A percentile compares a stretch with the other conserved stretches of the same genome.
These are phyloP conservation scores for Berghia stephanieae DNA, from an alignment of 1,140 invertebrate genomes.

Conservation along the genomic window DNA sequence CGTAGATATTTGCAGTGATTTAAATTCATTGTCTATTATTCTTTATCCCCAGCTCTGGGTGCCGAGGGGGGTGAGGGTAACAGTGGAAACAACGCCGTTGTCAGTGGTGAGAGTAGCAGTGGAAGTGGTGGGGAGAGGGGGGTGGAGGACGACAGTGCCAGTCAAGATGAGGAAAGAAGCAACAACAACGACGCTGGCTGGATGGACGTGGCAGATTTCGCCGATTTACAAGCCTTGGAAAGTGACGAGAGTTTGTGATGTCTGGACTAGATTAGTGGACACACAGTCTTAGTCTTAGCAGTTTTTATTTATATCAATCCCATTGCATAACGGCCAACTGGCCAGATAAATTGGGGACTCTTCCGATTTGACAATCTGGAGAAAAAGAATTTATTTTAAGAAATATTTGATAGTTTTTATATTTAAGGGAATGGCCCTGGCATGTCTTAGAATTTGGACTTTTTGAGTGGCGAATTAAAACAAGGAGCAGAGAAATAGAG, in stretches of 20 bases:
- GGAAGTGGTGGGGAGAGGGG: neutral
- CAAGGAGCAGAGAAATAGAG: too few relatives aligned
- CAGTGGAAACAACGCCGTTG: neutral
- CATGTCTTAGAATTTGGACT: too few relatives aligned
- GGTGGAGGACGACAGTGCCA: slow-evolving; percentile 24
- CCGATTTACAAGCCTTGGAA: slow-evolving; percentile 65
- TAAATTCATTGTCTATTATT: neutral
- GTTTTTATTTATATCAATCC: neutral
- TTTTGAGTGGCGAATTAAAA: too few relatives aligned
- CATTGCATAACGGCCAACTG: neutral
- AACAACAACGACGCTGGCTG: too few relatives aligned
- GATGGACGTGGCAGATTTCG: slow-evolving; percentile 31
- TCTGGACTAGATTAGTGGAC: neutral
- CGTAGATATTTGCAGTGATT: neutral
- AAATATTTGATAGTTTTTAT: neutral
- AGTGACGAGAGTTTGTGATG: slow-evolving; percentile 68
- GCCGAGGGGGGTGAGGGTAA: neutral
- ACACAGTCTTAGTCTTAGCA: neutral
- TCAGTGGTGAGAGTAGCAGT: neutral
- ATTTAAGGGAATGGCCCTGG: neutral
- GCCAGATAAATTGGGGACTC: neutral
- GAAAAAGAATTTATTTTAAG: neutral
- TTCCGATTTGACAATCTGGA: neutral
- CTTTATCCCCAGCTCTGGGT: neutral
- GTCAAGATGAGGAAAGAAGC: slow-evolving; percentile 26